These are phyloP conservation scores for Eupleurogrammus muticus DNA, from an alignment of 2,797 vertebrate genomes.

Conservation along the genomic window DNA sequence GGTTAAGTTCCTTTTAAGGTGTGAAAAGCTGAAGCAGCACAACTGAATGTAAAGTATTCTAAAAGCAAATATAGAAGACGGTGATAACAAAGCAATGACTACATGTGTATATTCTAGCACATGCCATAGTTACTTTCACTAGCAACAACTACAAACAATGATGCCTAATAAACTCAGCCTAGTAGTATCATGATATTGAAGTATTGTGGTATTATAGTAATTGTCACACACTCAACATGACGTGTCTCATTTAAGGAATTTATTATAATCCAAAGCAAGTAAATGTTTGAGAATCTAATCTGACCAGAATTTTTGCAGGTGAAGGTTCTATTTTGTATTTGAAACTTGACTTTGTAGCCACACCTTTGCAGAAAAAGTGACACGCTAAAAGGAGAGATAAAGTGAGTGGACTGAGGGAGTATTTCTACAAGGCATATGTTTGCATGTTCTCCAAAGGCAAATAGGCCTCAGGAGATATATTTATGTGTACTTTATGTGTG, in stretches of 20 bases:
- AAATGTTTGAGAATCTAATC: conserved; percentile 13
- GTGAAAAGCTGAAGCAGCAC: too few relatives aligned
- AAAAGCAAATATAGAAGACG: too few relatives aligned
- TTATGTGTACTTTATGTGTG: conserved; percentile 14
- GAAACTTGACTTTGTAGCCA: conserved; percentile 1
- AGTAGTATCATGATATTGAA: too few relatives aligned
- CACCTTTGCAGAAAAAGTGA: not conserved
- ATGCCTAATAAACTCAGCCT: too few relatives aligned
- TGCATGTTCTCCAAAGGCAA: conserved; percentile 9
- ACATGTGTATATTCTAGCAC: too few relatives aligned
- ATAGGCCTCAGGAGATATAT: conserved; percentile 20
- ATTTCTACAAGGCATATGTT: not conserved
- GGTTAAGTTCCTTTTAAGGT: too few relatives aligned
- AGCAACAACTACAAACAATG: too few relatives aligned
- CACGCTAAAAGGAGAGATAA: conserved; percentile 8
- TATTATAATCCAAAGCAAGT: conserved; percentile 31
- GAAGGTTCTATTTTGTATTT: not conserved
- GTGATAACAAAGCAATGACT: too few relatives aligned
- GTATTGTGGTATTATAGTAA: too few relatives aligned
- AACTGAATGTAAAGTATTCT: too few relatives aligned
- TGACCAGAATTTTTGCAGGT: not conserved
- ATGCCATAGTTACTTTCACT: too few relatives aligned
- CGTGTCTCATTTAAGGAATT: not conserved
- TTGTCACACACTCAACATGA: too few relatives aligned
- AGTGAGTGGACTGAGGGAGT: not conserved